A percentile compares a stretch with the other conserved stretches of the same genome.
Conservation (phyloP, 2,797 vertebrate species). For the Xerus rutilus region DNA sequence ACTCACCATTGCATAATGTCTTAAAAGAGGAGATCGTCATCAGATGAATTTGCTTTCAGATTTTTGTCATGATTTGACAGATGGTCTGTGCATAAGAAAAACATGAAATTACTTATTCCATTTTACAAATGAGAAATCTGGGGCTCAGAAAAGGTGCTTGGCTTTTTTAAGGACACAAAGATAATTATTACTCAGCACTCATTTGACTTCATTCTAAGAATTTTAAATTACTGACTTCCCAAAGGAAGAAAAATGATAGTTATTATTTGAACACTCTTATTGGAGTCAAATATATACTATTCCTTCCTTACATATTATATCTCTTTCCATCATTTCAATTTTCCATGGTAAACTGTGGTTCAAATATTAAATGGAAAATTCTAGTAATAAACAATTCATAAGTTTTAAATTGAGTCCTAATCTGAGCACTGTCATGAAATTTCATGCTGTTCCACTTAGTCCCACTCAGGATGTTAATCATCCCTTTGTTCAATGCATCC, state of each 20-base stretch:
- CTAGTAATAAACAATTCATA: background rate
- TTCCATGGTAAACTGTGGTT: background rate
- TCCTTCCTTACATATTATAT: background rate
- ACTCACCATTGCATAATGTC: background rate
- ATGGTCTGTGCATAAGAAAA: background rate
- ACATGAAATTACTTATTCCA: background rate
- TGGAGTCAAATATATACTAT: background rate
- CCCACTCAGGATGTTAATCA: background rate
- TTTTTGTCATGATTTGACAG: background rate
- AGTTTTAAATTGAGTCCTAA: background rate
- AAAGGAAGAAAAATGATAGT: background rate
- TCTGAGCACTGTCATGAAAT: background rate
- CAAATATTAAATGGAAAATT: background rate
- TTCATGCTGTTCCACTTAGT: background rate
- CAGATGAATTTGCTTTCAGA: background rate
- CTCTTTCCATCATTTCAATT: background rate
- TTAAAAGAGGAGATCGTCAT: background rate
- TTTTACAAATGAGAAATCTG: constrained; percentile 8
- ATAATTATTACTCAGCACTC: background rate
- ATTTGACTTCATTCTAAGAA: background rate
- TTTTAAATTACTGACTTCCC: background rate
- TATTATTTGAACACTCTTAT: background rate
- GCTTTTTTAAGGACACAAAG: background rate
- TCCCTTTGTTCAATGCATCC: background rate
- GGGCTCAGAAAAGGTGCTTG: background rate